Percentiles rank a stretch among this genome's conserved stretches.
Evolutionary conservation across 2,888 invertebrate genomes (phyloP).

Genomic region (Julus scanicus): DNA sequence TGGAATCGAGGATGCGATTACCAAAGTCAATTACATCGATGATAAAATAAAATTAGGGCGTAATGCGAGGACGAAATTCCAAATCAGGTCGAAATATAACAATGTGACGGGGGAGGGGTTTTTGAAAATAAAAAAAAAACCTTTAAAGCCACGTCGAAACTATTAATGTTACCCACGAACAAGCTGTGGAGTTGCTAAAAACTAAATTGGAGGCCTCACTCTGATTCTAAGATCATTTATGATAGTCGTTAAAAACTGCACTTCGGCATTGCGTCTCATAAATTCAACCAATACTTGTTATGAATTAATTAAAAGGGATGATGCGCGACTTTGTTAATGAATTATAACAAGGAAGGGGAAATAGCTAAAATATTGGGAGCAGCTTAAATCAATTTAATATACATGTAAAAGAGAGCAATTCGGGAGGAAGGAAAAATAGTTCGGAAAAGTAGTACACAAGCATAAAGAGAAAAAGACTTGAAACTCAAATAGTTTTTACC

Average conservation of each 20-base stretch:
- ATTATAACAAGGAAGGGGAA: not conserved
- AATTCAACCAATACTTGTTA: constrained; percentile 12
- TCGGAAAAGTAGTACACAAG: not conserved
- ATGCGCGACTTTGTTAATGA: not conserved
- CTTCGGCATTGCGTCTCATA: not conserved
- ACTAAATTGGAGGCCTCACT: not conserved
- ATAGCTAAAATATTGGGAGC: not conserved
- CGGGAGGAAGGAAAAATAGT: not conserved
- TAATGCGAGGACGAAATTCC: constrained; percentile 36
- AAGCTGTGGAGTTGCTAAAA: not conserved
- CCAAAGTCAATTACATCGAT: constrained; percentile 47
- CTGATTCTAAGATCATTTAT: not conserved
- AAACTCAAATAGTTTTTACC: too few species aligned
- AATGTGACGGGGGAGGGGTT: constrained; percentile 4
- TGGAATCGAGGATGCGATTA: constrained; percentile 20
- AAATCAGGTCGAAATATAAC: constrained; percentile 11
- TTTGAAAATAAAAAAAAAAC: not conserved
- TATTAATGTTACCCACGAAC: constrained; percentile 22
- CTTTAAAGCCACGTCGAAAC: not conserved
- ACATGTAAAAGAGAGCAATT: not conserved
- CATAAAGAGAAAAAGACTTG: too few species aligned
- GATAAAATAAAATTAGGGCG: constrained; percentile 30
- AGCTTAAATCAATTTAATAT: not conserved
- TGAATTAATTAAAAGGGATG: not conserved
- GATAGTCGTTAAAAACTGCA: not conserved